Conservation (phyloP, 1,140 invertebrate genomes). For the Aporrectodea caliginosa region DNA sequence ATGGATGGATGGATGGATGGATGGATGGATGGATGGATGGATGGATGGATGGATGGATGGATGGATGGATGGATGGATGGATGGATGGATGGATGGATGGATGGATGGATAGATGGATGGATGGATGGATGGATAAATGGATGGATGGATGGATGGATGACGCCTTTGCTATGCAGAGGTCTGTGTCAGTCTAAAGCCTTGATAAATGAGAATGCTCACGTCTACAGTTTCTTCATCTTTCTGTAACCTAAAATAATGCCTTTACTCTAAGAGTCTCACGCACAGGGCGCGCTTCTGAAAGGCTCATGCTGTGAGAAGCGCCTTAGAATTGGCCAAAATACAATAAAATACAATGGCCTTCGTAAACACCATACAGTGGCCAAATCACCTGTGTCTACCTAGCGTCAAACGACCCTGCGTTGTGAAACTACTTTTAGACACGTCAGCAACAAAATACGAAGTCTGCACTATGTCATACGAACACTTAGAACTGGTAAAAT, state of each 20-base stretch:
- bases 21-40: slow-evolving; percentile 16
- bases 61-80: slow-evolving; percentile 10
- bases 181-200: too few species aligned
- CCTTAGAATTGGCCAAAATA: background rate
- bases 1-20: slow-evolving; percentile 12
- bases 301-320: too few species aligned
- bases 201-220: background rate
- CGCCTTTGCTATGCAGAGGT: too few species aligned
- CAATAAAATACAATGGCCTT: background rate
- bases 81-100: slow-evolving; percentile 16
- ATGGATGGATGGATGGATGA: too few species aligned
- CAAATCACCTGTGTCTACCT: background rate
- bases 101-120: too few species aligned
- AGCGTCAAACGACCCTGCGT: background rate
- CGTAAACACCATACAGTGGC: too few species aligned
- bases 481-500: too few species aligned
- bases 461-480: too few species aligned
- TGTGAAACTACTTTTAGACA: background rate
- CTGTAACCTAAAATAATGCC: background rate
- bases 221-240: background rate
- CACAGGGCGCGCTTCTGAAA: too few species aligned
- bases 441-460: too few species aligned
- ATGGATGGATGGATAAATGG: too few species aligned
- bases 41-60: slow-evolving; percentile 12
- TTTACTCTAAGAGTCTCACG: background rate